Conservation (phyloP, 2,113 vertebrate genomes). For the Tyto alba region DNA sequence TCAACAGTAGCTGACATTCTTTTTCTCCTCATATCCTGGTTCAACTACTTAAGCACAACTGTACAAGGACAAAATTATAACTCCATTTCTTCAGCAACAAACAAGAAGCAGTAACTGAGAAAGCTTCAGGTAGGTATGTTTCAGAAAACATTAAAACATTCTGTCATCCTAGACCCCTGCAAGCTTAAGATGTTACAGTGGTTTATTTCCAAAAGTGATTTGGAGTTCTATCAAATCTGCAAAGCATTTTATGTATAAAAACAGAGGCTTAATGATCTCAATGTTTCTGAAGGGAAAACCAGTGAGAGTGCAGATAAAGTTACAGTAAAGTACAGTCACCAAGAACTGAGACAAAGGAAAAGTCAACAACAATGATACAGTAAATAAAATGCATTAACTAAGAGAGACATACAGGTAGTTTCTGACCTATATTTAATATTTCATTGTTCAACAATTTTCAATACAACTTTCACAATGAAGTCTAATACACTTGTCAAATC, state of each 20-base stretch:
- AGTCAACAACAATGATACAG: not conserved
- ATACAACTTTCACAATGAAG: not conserved
- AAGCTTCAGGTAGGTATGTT: not conserved
- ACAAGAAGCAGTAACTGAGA: not conserved
- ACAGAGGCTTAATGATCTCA: not conserved
- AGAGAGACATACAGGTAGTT: not conserved
- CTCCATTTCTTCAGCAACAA: not conserved
- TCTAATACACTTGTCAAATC: not conserved
- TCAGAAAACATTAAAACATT: not conserved
- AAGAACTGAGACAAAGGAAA: not conserved
- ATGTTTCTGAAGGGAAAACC: not conserved
- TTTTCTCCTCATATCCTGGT: not conserved
- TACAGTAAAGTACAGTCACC: not conserved
- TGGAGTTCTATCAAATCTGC: not conserved
- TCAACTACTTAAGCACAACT: not conserved
- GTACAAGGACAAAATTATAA: not conserved
- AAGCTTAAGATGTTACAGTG: not conserved
- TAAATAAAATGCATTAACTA: not conserved
- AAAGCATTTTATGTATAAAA: not conserved
- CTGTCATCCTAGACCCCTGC: not conserved
- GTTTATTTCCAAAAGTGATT: not conserved
- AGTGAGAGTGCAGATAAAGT: not conserved
- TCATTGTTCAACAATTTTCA: not conserved
- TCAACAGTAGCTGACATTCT: not conserved
- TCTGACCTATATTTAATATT: not conserved